A percentile compares a stretch with the other conserved stretches of the same genome.
Evolutionary conservation across 1,140 invertebrate genomes (phyloP).

Genomic region (Drosophila lowei): DNA sequence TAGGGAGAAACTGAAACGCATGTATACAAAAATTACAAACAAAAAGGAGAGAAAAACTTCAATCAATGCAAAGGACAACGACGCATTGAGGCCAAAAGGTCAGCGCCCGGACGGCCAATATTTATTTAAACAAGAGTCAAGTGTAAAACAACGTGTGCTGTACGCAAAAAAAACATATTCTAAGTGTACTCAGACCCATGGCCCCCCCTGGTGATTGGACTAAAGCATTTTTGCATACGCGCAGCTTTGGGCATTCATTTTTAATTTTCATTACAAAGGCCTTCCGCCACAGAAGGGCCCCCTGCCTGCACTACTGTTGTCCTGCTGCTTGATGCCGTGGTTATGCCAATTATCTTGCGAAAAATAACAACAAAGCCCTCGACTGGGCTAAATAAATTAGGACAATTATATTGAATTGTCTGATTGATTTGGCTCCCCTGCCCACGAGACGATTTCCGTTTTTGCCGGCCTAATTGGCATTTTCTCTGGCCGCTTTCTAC

Average conservation of each 20-base stretch:
- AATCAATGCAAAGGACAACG: slow-evolving; percentile 39
- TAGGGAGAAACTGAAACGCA: slow-evolving; percentile 12
- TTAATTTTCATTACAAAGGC: slow-evolving; percentile 53
- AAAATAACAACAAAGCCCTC: slow-evolving; percentile 20
- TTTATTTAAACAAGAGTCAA: slow-evolving; percentile 49
- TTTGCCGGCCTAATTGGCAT: slow-evolving; percentile 56
- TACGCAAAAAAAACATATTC: slow-evolving; percentile 14
- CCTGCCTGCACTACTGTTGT: neutral
- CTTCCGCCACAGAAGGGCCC: too few relatives aligned
- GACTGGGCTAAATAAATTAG: slow-evolving; percentile 63
- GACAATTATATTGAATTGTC: slow-evolving; percentile 69
- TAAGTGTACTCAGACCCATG: slow-evolving; percentile 36
- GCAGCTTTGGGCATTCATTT: slow-evolving; percentile 49
- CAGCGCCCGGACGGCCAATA: slow-evolving; percentile 40
- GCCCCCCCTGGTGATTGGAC: slow-evolving; percentile 33
- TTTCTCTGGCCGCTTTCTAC: slow-evolving; percentile 24
- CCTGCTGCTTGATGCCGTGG: neutral
- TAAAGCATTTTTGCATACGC: slow-evolving; percentile 42
- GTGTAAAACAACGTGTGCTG: neutral
- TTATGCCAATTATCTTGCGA: slow-evolving; percentile 50
- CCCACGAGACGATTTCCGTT: slow-evolving; percentile 25
- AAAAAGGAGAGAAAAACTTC: slow-evolving; percentile 18
- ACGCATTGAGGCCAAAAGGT: slow-evolving; percentile 62
- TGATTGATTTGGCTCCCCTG: slow-evolving; percentile 66
- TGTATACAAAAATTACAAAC: neutral